Conservation (phyloP, 37 sponge, comb jelly and placozoan species). For the Agelas oroides region DNA sequence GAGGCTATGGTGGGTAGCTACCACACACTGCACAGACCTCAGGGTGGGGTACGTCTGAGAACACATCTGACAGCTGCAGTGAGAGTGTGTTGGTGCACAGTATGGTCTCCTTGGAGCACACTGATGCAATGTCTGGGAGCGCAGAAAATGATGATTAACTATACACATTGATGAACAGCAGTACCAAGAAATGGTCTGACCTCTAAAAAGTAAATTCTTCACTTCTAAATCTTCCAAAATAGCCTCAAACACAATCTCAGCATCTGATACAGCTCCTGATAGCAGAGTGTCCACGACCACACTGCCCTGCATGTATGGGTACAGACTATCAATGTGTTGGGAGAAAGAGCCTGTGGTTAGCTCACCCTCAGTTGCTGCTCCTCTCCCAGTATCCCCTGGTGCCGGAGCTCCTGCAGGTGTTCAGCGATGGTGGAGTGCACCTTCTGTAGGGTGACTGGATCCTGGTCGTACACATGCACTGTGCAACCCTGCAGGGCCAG, state of each 20-base stretch:
- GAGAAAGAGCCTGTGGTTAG: too few relatives aligned
- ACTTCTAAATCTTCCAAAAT: slow-evolving; percentile 14
- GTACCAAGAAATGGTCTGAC: neutral
- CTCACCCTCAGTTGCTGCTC: neutral
- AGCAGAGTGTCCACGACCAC: slow-evolving; percentile 20
- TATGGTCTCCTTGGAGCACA: slow-evolving; percentile 38
- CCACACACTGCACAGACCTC: slow-evolving; percentile 13
- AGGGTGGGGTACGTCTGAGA: slow-evolving; percentile 15
- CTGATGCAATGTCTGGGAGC: slow-evolving; percentile 23
- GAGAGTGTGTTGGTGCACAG: slow-evolving; percentile 41
- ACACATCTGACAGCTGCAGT: slow-evolving; percentile 33
- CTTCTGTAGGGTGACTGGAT: slow-evolving; percentile 15
- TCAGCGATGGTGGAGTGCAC: slow-evolving; percentile 29
- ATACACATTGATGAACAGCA: neutral
- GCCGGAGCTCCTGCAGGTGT: slow-evolving; percentile 27
- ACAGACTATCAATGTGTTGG: too few relatives aligned
- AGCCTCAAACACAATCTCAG: slow-evolving; percentile 46
- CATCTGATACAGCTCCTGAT: slow-evolving; percentile 40
- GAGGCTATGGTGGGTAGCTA: too few relatives aligned
- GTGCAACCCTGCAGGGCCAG: slow-evolving; percentile 45
- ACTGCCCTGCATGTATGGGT: neutral
- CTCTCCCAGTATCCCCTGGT: neutral
- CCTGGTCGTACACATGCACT: slow-evolving; percentile 30
- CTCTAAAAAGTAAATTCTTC: slow-evolving; percentile 33
- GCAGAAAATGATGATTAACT: neutral